These are phyloP conservation scores for Drosophila nigritarsus DNA, from an alignment of 2,888 invertebrate species.

Conservation along the genomic window DNA sequence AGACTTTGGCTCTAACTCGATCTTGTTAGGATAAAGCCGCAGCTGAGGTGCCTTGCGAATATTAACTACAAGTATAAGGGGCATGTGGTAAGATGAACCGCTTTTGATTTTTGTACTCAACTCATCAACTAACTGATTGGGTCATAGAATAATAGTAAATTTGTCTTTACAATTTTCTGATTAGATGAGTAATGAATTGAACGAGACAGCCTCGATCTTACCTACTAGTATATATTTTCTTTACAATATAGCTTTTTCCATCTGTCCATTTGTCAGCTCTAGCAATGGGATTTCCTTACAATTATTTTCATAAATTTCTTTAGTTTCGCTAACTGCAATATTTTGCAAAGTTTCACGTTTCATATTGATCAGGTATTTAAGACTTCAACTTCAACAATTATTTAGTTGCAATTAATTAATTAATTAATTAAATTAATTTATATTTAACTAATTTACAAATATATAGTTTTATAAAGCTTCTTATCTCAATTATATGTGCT, in stretches of 20 bases:
- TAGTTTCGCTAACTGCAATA: not conserved
- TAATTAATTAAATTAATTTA: too few species aligned
- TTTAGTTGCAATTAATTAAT: not conserved
- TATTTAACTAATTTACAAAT: not conserved
- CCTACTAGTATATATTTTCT: not conserved
- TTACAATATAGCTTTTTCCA: not conserved
- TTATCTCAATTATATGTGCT: not conserved
- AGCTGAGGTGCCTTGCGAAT: slow-evolving; percentile 40
- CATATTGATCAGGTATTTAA: not conserved
- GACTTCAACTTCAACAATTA: not conserved
- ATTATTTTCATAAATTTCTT: not conserved
- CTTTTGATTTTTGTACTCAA: not conserved
- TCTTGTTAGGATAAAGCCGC: slow-evolving; percentile 68
- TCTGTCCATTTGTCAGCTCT: not conserved
- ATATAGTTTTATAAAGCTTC: not conserved
- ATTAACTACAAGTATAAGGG: slow-evolving; percentile 38
- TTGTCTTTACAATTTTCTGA: not conserved
- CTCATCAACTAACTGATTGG: too few species aligned
- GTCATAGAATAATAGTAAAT: not conserved
- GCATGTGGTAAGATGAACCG: slow-evolving; percentile 3
- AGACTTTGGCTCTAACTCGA: slow-evolving; percentile 36
- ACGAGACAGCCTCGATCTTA: not conserved
- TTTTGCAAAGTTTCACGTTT: not conserved
- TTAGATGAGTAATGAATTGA: not conserved
- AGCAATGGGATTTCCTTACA: not conserved